Evolutionary conservation across 2,888 invertebrate species (phyloP).

Genomic region (Sphaerophoria rueppellii): DNA sequence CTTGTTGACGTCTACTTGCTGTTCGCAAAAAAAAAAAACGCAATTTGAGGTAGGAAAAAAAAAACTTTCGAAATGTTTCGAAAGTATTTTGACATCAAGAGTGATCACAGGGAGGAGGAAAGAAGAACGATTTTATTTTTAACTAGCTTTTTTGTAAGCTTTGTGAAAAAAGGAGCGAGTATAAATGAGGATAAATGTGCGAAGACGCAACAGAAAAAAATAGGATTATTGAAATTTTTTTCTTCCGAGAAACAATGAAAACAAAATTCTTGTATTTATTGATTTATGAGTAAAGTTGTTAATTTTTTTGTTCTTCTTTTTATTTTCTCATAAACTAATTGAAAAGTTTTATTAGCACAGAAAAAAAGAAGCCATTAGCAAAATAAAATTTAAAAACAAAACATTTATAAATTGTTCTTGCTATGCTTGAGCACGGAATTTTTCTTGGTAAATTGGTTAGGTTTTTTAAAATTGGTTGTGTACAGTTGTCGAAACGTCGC

Average conservation of each 20-base stretch:
- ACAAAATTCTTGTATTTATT: constrained; percentile 17
- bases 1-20: neutral
- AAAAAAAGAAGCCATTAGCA: neutral
- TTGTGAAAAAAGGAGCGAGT: neutral
- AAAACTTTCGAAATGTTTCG: constrained; percentile 43
- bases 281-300: constrained; percentile 61
- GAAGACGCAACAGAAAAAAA: neutral
- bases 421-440: neutral
- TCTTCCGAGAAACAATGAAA: constrained; percentile 8
- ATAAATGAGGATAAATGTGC: neutral
- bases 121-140: constrained; percentile 31
- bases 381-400: neutral
- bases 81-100: constrained; percentile 62
- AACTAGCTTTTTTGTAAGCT: constrained; percentile 13
- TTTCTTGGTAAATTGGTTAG: neutral
- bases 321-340: constrained; percentile 52
- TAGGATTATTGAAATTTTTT: neutral
- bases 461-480: neutral
- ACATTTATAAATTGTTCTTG: constrained; percentile 20
- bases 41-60: neutral
- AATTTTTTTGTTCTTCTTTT: neutral
- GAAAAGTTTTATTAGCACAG: constrained; percentile 40
- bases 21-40: neutral
- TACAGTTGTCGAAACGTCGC: too few species aligned
- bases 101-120: neutral